Conservation (phyloP, 2,888 invertebrate species). For the Thumatha senex region DNA sequence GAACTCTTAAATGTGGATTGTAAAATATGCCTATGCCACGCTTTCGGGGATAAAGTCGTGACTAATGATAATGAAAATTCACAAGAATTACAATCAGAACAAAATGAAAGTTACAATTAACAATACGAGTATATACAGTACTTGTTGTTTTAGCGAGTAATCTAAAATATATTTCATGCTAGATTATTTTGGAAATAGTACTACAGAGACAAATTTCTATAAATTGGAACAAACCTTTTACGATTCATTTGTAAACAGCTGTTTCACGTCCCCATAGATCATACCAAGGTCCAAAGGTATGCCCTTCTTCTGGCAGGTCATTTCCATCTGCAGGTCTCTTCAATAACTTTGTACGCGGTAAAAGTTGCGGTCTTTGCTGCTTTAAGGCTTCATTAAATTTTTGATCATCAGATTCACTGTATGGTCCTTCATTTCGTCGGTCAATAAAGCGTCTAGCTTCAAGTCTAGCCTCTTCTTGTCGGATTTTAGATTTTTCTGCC, state of each 20-base stretch:
- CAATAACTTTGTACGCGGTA: slow-evolving; percentile 88
- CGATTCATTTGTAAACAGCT: slow-evolving; percentile 82
- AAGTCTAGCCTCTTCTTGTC: slow-evolving; percentile 75
- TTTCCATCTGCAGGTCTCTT: slow-evolving; percentile 79
- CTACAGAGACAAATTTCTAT: neutral
- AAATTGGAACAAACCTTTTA: slow-evolving; percentile 51
- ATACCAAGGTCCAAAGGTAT: slow-evolving; percentile 94
- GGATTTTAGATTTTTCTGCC: slow-evolving; percentile 77
- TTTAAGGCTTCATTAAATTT: slow-evolving; percentile 80
- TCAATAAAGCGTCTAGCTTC: slow-evolving; percentile 72
- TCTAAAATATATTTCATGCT: slow-evolving; percentile 11
- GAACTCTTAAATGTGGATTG: too few species aligned
- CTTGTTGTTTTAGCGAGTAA: too few species aligned
- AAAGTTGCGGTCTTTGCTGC: slow-evolving; percentile 81
- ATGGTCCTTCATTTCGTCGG: slow-evolving; percentile 70
- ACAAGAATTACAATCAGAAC: too few species aligned
- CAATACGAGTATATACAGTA: too few species aligned
- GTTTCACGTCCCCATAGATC: slow-evolving; percentile 93
- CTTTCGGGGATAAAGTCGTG: too few species aligned
- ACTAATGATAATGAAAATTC: too few species aligned
- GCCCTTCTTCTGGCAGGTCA: slow-evolving; percentile 84
- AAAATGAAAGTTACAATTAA: too few species aligned
- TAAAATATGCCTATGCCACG: too few species aligned
- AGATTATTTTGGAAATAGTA: slow-evolving; percentile 7
- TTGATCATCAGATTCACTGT: slow-evolving; percentile 81